Evolutionary conservation across 2,113 vertebrate species (phyloP), one percentile per base, ranked within the genome.

Genomic region (Thunnus maccoyii): DNA sequence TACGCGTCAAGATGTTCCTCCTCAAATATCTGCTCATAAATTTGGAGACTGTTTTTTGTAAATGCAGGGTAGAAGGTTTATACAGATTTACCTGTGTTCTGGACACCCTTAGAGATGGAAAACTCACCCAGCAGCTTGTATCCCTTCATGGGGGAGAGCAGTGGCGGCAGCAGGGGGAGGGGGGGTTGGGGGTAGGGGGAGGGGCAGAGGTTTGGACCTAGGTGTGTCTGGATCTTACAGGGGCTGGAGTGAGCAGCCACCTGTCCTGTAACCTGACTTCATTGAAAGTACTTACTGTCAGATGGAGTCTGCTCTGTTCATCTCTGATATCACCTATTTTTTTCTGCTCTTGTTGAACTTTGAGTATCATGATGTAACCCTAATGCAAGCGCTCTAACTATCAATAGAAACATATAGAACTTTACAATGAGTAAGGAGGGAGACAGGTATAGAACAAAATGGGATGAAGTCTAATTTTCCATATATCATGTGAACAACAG

Each of bases 91-190:
- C 93, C 91, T 93, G 84, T 80, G 50, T 76, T 12, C 78, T 64
- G 90, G 82, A 86, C 48, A 75, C 71, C 60, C 41, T 80, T 70
- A 76, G n/a, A 74, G 66, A 69, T 78, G 71, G 64, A 83, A 79
- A 80, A 91, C 91, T 91, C 92, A 90, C 91, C 91, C 32, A 74
- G 81, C 50, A 75, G 65, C 76, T 88, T 76, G 86, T 78, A 74
- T 80, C 75, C 80, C 79, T 83, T 87, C 76, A 76, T 3, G 9
- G 11, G 47, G 58, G 46, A 75, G 51, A 67, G 25, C 16, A 68
- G 63, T 8, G 68, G 46, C 58, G 57, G 48, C 9, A 67, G 25
- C 16, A 68, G 63, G 5, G 68, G 46, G 60, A 52, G 44, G 7
- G 30, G 64, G 48, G 61, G 56, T 54, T 2, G 22, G 48, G 36